Percentiles rank a stretch among this genome's conserved stretches.
These are phyloP conservation scores for Andricus grossulariae DNA, from an alignment of 1,140 invertebrate species.

Conservation along the genomic window DNA sequence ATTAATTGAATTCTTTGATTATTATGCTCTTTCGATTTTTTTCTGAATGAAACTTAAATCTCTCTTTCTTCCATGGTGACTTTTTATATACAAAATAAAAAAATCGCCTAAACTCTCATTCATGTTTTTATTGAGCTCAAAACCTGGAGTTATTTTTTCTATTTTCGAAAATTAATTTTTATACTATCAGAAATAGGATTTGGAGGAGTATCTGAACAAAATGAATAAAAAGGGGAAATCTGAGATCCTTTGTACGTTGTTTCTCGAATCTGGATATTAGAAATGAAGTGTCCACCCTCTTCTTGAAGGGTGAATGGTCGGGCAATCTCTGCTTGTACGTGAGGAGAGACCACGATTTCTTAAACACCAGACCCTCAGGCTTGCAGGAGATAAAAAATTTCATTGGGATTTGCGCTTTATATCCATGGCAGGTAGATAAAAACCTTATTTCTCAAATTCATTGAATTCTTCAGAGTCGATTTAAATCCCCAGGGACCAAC, in stretches of 20 bases:
- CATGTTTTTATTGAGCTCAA: too few species aligned
- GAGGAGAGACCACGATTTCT: constrained; percentile 68
- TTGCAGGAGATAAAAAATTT: constrained; percentile 58
- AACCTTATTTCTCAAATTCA: background rate
- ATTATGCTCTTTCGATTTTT: too few species aligned
- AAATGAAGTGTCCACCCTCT: constrained; percentile 53
- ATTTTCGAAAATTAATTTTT: constrained; percentile 39
- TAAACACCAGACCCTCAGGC: constrained; percentile 58
- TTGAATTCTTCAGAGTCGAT: background rate
- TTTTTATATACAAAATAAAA: too few species aligned
- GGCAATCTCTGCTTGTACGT: constrained; percentile 66
- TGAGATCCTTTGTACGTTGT: constrained; percentile 30
- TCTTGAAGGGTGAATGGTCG: constrained; percentile 54
- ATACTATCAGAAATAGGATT: background rate
- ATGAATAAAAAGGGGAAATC: constrained; percentile 30
- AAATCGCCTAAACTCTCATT: too few species aligned
- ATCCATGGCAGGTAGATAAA: constrained; percentile 4
- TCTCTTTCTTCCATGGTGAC: too few species aligned
- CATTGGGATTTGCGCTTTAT: constrained; percentile 21
- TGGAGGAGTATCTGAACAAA: background rate
- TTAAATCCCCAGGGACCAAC: too few species aligned
- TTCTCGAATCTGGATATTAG: constrained; percentile 48
- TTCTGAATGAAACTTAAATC: too few species aligned
- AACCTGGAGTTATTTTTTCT: background rate
- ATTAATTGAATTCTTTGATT: too few species aligned